Conservation (phyloP, 2,797 vertebrate genomes). For the Fundulus diaphanus region DNA sequence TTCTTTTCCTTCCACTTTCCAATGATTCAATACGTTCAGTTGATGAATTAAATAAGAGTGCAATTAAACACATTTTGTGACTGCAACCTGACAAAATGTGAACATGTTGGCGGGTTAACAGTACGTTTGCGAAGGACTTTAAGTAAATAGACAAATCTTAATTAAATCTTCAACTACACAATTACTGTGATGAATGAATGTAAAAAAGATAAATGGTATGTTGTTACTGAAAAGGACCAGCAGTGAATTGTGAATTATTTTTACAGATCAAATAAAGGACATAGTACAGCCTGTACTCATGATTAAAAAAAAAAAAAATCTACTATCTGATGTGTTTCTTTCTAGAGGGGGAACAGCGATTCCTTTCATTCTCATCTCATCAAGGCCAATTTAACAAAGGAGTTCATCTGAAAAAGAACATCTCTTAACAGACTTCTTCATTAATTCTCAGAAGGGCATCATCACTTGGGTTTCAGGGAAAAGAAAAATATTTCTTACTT, state of each 20-base stretch:
- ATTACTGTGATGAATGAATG: not conserved
- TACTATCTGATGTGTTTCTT: slow-evolving; percentile 10
- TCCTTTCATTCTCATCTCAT: slow-evolving; percentile 3
- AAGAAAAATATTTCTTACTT: slow-evolving; percentile 6
- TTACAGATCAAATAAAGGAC: not conserved
- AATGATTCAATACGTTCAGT: not conserved
- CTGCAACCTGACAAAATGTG: not conserved
- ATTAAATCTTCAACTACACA: too few species aligned
- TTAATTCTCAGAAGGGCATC: slow-evolving; percentile 35
- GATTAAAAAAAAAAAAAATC: not conserved
- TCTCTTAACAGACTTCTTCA: slow-evolving; percentile 18
- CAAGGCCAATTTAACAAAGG: not conserved
- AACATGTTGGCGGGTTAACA: not conserved
- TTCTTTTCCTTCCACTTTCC: not conserved
- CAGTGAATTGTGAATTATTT: not conserved
- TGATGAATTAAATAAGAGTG: not conserved
- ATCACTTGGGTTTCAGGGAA: slow-evolving; percentile 39
- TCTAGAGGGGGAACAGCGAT: not conserved
- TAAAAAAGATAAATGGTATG: not conserved
- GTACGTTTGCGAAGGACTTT: not conserved
- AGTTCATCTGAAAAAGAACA: slow-evolving; percentile 8
- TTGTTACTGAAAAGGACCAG: not conserved
- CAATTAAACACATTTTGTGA: not conserved
- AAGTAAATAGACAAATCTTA: not conserved
- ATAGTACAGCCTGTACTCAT: slow-evolving; percentile 2